Conservation (phyloP, 2,888 invertebrate genomes). For the Caenorhabditis angaria region DNA sequence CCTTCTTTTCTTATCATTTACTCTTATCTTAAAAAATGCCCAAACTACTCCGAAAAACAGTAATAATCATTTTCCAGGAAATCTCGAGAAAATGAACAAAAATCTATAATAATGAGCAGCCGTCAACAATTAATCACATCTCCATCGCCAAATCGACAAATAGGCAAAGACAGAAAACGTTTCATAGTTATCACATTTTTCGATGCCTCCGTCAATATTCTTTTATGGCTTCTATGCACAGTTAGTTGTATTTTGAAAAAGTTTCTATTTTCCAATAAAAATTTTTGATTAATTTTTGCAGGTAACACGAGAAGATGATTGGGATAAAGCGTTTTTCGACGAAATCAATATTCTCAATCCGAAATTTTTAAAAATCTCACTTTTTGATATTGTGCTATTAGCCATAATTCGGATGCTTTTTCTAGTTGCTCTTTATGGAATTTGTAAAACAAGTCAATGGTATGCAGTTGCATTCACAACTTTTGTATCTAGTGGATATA, state of each 20-base stretch:
- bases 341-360: constrained; percentile 64
- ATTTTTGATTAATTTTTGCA: constrained; percentile 10
- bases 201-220: constrained; percentile 56
- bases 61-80: background rate
- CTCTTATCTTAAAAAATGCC: no score
- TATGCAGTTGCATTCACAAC: constrained; percentile 64
- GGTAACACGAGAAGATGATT: constrained; percentile 52
- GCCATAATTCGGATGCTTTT: constrained; percentile 58
- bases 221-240: constrained; percentile 65
- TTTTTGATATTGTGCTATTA: constrained; percentile 63
- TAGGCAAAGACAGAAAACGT: constrained; percentile 37
- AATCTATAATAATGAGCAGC: constrained; percentile 24
- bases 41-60: no score
- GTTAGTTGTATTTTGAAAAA: constrained; percentile 33
- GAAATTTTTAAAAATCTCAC: constrained; percentile 48
- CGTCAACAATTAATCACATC: constrained; percentile 25
- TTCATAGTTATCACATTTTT: constrained; percentile 64
- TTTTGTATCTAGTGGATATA: constrained; percentile 56
- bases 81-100: constrained; percentile 22
- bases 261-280: background rate
- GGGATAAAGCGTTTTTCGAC: constrained; percentile 56
- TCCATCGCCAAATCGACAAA: background rate
- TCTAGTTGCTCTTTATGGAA: constrained; percentile 53
- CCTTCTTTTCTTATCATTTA: no score
- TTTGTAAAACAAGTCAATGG: constrained; percentile 59